These are phyloP conservation scores for Melanotaenia trifasciata DNA, from an alignment of 2,797 vertebrate species.

Conservation along the genomic window DNA sequence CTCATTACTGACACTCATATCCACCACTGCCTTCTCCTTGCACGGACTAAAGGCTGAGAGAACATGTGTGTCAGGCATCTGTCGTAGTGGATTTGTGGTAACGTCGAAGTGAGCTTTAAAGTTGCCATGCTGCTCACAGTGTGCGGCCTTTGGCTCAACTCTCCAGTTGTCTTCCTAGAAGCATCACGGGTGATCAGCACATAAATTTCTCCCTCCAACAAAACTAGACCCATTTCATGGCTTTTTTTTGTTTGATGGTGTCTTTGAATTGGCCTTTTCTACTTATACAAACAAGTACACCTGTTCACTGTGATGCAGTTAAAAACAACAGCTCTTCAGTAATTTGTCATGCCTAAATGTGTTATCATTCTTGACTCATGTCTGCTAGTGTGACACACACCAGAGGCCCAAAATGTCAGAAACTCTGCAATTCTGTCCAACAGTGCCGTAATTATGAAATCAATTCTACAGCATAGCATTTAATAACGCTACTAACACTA, in stretches of 20 bases:
- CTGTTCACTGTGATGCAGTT: not conserved
- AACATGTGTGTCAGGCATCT: slow-evolving; percentile 20
- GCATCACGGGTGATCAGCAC: slow-evolving; percentile 13
- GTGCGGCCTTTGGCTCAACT: slow-evolving; percentile 14
- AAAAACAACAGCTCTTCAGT: not conserved
- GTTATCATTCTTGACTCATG: not conserved
- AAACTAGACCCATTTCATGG: slow-evolving; percentile 13
- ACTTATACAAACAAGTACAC: not conserved
- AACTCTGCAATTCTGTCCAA: not conserved
- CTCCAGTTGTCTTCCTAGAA: slow-evolving; percentile 6
- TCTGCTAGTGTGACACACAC: not conserved
- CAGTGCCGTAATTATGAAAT: not conserved
- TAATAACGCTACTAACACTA: not conserved
- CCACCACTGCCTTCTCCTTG: slow-evolving; percentile 36
- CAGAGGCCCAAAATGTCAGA: not conserved
- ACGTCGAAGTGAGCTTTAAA: slow-evolving; percentile 32
- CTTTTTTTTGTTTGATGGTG: not conserved
- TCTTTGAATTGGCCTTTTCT: not conserved
- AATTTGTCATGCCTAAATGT: not conserved
- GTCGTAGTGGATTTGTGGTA: slow-evolving; percentile 40
- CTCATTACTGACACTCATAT: slow-evolving; percentile 73
- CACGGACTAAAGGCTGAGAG: slow-evolving; percentile 45
- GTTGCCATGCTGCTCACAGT: slow-evolving; percentile 32
- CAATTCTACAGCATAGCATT: not conserved
- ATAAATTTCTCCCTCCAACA: slow-evolving; percentile 1